Percentiles rank a stretch among this genome's conserved stretches.
phyloP scores from a whole-genome alignment of 2,797 vertebrate species.

The Liasis olivaceus region DNA sequence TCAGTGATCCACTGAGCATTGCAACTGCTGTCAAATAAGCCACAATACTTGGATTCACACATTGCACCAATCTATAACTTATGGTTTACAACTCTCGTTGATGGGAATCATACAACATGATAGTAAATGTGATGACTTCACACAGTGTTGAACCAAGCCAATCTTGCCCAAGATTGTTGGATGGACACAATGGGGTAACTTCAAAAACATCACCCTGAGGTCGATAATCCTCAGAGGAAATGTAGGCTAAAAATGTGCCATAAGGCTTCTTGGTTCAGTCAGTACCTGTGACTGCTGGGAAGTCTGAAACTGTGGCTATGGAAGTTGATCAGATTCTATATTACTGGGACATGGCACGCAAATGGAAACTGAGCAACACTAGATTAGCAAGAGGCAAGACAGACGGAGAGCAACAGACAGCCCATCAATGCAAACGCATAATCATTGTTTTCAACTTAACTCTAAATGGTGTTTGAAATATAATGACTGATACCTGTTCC shows the following conservation, averaged over 20 bases:
- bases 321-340: not conserved
- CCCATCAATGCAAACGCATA: too few relatives aligned
- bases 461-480: not conserved
- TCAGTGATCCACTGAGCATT: too few relatives aligned
- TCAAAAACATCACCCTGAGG: not conserved
- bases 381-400: not conserved
- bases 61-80: too few relatives aligned
- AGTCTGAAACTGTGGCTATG: not conserved
- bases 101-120: not conserved
- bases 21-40: too few relatives aligned
- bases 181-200: not conserved
- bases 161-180: not conserved
- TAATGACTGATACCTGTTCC: conserved; percentile 81
- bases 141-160: not conserved
- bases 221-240: not conserved
- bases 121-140: not conserved
- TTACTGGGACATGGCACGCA: not conserved
- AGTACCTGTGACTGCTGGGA: not conserved
- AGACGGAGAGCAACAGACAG: not conserved
- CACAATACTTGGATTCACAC: too few relatives aligned
- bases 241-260: not conserved
- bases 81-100: too few relatives aligned
- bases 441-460: not conserved
- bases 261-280: not conserved
- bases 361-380: not conserved